Base-by-base conservation (phyloP, 1,140 invertebrate genomes). In the Euura lappo region DNA sequence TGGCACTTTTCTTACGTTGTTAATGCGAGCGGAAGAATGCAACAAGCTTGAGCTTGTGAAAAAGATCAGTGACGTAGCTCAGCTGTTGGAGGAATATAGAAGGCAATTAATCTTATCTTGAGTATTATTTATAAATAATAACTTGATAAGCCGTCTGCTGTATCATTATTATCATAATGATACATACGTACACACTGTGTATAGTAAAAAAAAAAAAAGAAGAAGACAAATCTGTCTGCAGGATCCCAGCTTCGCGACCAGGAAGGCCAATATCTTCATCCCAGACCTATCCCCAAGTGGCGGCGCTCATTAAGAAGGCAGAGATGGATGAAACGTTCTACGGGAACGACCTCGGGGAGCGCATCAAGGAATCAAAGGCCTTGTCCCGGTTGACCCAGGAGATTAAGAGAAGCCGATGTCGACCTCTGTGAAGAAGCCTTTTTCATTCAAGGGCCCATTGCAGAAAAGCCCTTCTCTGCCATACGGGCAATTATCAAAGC, bases 301-400 rank as follows among this genome's bases (percentile, higher is more conserved):
- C 42, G 11, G 45, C 1, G 3, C 44, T 70, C 3, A 70, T 70
- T 46, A 70, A 70, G 45, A 70, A 70, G 45, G 69, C 69, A 45
- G 69, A 70, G 69, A 70, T 70, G 69, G 69, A 70, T 2, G 45
- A 70, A 47, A 70, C 69, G 42, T 45, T 70, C 45, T 70, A 70
- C 3, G 69, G 69, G 5, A 46, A 45, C 45, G 45, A 70, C 51
- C 69, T 70, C 3, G 69, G 69, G 51, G 45, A 70, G 44, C 69
- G 69, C 0, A 70, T 70, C 44, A 70, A 70, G 45, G 69, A 70
- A n/a, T 70, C 69, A 8, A 70, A 70, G 45, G 69, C 69, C n/a
- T 47, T 70, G 28, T 7, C 69, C 8, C 10, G 7, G 44, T 42
- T 70, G 69, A 70, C 44, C 28, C 69, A 70, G 45, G 69, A 70